phyloP scores from a whole-genome alignment of 2,113 vertebrate species.

The Patagioenas fasciata region DNA sequence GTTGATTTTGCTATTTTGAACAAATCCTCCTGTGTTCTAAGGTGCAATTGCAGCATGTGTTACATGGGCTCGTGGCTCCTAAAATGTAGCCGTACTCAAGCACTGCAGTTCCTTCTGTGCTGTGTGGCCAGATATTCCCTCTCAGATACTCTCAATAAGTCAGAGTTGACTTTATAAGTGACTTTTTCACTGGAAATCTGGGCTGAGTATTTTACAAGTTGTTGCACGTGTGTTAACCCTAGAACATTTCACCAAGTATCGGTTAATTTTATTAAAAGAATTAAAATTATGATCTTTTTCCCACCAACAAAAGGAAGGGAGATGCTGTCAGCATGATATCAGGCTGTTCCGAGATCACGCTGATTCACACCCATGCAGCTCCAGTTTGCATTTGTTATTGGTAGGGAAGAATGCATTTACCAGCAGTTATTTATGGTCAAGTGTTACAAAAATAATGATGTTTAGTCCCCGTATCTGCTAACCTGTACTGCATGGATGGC shows the following conservation, averaged over 20 bases:
- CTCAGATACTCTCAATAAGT: neutral
- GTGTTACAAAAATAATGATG: neutral
- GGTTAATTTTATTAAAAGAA: neutral
- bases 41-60: neutral
- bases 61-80: neutral
- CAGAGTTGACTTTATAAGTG: neutral
- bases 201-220: neutral
- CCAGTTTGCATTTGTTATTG: neutral
- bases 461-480: neutral
- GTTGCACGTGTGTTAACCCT: neutral
- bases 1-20: neutral
- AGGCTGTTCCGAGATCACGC: neutral
- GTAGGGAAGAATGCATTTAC: neutral
- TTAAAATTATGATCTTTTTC: neutral
- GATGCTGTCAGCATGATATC: fast-evolving
- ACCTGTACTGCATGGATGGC: neutral
- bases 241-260: neutral
- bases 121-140: neutral
- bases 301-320: neutral
- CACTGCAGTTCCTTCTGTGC: neutral
- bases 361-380: neutral
- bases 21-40: neutral
- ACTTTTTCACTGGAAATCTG: neutral
- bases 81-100: fast-evolving
- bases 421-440: neutral